Conservation (phyloP, 1,140 invertebrate species). For the Pseudomyrmex sp. region DNA sequence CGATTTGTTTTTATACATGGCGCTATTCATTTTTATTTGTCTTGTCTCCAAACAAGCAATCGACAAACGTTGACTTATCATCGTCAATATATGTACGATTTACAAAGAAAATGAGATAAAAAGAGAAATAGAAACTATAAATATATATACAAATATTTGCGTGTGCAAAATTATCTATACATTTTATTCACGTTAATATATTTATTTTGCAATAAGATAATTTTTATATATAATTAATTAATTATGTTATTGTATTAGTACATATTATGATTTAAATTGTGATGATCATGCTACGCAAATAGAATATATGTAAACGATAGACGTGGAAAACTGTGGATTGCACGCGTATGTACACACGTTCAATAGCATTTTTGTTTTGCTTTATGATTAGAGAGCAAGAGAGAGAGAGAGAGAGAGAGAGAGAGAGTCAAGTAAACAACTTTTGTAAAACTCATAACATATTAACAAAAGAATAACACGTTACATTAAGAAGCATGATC, state of each 20-base stretch:
- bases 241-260: constrained; percentile 63
- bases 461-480: constrained; percentile 51
- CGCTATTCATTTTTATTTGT: constrained; percentile 6
- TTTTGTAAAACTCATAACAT: constrained; percentile 64
- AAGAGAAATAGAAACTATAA: constrained; percentile 19
- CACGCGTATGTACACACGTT: neutral
- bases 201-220: constrained; percentile 73
- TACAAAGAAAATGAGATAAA: neutral
- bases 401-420: no score
- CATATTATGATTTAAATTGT: constrained; percentile 74
- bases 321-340: neutral
- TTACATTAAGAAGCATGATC: constrained; percentile 80
- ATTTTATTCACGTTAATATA: constrained; percentile 73
- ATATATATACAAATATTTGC: constrained; percentile 54
- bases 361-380: constrained; percentile 17
- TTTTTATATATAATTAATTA: constrained; percentile 68
- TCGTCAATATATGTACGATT: neutral
- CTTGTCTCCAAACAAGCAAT: neutral
- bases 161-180: constrained; percentile 79
- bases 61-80: neutral
- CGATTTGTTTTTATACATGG: neutral
- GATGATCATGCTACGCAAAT: constrained; percentile 75
- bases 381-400: constrained; percentile 4
- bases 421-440: constrained; percentile 32
- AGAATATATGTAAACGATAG: constrained; percentile 9